Evolutionary conservation across 2,797 vertebrate species (phyloP), one percentile per base, ranked within the genome.

Genomic region (Onychomys leucogaster): DNA sequence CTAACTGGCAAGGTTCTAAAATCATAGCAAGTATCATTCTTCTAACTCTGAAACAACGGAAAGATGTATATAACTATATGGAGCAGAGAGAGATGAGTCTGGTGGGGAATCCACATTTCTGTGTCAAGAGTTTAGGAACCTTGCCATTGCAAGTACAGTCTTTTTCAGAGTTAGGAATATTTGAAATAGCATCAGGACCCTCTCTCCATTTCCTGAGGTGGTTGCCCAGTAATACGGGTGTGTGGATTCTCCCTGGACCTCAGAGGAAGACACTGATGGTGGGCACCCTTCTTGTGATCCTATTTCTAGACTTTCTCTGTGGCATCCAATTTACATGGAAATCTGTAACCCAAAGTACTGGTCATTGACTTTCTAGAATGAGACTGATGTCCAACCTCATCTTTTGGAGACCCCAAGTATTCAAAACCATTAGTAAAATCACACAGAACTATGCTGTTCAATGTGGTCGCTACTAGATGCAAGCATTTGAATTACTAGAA

Each of bases 401-500:
- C 59, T 89, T 95, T 69, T 14, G 14, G 71, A 96, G 37, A 76
- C 6, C 2, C 13, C 52, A 29, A 49, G 14, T 76, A 69, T 69
- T 78, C 65, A 85, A 93, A 76, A 34, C 76, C 55, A 16, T 19
- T 84, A 6, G 13, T 80, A 80, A 89, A 65, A 65, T 90, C 91
- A 84, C 14, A 57, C 2, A 82, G 52, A 93, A 6, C 17, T 82
- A 11, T 84, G 76, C n/a, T 88, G 16, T 55, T 52, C 61, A 86
- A 5, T 25, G 23, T 34, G 14, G 76, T 67, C 69, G 32, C 59
- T 61, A 46, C 55, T 37, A 82, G n/a, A 23, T 65, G 32, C 46
- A 10, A 88, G 32, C 55, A 82, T 13, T 95, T 96, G 94, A 94
- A 87, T 92, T 49, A 92, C 89, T 87, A 91, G 46, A 95, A 76